Evolutionary conservation across 2,797 vertebrate species (phyloP).

Genomic region (Oceanodroma leucorhoa): DNA sequence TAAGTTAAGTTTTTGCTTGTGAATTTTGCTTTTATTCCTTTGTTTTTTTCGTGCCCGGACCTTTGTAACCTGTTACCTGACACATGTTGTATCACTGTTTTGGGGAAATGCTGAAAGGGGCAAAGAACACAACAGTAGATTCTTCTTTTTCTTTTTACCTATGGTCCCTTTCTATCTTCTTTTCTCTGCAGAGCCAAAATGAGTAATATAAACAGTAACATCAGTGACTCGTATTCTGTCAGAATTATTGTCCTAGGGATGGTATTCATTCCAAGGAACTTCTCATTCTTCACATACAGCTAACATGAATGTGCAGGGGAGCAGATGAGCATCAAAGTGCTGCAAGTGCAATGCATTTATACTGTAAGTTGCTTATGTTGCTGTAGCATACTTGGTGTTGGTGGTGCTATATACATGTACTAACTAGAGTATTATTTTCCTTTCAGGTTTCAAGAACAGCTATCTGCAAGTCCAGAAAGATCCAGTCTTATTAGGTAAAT

Average conservation of each 20-base stretch:
- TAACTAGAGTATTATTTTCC: not conserved
- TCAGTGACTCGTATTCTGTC: not conserved
- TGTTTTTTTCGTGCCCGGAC: not conserved
- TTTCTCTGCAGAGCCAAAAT: not conserved
- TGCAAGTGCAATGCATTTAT: not conserved
- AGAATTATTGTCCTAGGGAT: not conserved
- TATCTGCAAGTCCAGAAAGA: not conserved
- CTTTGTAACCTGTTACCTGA: not conserved
- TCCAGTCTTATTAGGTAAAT: not conserved
- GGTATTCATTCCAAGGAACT: not conserved
- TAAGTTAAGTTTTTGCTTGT: not conserved
- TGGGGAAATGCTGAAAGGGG: not conserved
- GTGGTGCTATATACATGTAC: not conserved
- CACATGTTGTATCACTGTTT: not conserved
- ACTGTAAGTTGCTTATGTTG: not conserved
- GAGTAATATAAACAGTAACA: not conserved
- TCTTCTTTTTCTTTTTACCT: not conserved
- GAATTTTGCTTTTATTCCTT: not conserved
- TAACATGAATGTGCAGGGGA: not conserved
- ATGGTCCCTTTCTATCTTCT: not conserved
- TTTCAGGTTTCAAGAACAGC: not conserved
- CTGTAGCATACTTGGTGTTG: not conserved
- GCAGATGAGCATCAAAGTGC: not conserved
- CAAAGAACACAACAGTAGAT: not conserved
- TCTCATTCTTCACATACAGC: not conserved